Conservation (phyloP, 2,888 invertebrate species). For the Sipunculus nudus region DNA sequence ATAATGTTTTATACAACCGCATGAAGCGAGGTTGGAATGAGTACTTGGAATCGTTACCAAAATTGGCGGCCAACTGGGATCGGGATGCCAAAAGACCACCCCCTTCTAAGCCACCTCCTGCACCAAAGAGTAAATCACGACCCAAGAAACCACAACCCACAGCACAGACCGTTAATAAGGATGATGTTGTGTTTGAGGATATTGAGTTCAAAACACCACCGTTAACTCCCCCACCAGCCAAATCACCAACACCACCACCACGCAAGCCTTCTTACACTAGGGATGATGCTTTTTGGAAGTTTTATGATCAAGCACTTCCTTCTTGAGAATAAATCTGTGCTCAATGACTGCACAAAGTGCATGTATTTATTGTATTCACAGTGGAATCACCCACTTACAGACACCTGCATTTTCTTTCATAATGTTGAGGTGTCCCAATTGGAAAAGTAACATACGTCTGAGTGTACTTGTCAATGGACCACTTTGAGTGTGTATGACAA, state of each 20-base stretch:
- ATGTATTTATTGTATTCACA: no score
- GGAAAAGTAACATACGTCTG: no score
- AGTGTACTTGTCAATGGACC: no score
- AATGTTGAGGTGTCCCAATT: no score
- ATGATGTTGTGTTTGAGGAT: conserved; percentile 17
- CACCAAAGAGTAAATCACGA: conserved; percentile 4
- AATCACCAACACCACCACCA: conserved; percentile 1
- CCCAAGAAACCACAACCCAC: neutral
- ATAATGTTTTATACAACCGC: neutral
- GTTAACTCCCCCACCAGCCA: neutral
- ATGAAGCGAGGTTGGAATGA: conserved; percentile 11
- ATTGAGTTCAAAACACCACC: conserved; percentile 20
- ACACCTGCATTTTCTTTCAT: no score
- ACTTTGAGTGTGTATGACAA: no score
- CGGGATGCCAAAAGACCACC: conserved; percentile 14
- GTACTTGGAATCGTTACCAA: conserved; percentile 5
- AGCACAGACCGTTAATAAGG: neutral
- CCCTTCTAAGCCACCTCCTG: conserved; percentile 5
- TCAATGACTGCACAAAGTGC: no score
- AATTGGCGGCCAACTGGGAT: conserved; percentile 16
- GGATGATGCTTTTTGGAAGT: conserved; percentile 21
- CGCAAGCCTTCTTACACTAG: neutral
- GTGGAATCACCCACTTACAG: no score
- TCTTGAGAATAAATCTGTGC: no score
- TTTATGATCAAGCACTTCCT: conserved; percentile 15